Evolutionary conservation across 2,113 vertebrate species (phyloP).

Genomic region (Corvus hawaiiensis): DNA sequence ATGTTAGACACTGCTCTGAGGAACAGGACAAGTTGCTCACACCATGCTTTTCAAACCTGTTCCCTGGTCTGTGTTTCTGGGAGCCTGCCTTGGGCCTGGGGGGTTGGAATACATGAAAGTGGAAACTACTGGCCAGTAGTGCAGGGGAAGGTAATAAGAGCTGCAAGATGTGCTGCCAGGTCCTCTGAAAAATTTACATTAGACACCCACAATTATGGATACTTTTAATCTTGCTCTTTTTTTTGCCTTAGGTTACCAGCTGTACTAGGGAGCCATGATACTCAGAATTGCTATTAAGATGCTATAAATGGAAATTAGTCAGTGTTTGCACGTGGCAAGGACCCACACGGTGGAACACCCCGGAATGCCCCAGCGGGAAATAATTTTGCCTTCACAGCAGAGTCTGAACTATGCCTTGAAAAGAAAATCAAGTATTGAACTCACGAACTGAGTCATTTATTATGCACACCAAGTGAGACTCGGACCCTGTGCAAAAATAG

Average conservation of each 20-base stretch:
- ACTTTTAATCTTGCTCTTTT: background rate
- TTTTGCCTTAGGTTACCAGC: background rate
- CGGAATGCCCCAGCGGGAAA: background rate
- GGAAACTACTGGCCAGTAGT: background rate
- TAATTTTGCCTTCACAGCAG: slow-evolving; percentile 5
- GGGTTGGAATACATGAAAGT: background rate
- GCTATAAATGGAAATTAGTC: background rate
- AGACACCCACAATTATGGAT: background rate
- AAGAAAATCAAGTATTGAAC: slow-evolving; percentile 24
- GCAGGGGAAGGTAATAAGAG: background rate
- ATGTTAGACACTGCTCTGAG: background rate
- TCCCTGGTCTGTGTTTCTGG: background rate
- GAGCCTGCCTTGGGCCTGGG: background rate
- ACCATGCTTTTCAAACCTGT: background rate
- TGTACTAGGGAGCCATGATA: background rate
- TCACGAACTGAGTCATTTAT: slow-evolving; percentile 27
- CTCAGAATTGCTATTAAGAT: background rate
- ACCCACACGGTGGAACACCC: background rate
- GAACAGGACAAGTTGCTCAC: background rate
- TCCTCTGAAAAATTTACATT: background rate
- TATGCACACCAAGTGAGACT: background rate
- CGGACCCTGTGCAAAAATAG: slow-evolving; percentile 2
- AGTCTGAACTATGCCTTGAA: background rate
- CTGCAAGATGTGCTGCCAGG: background rate
- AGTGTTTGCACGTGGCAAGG: background rate